A percentile compares a stretch with the other conserved stretches of the same genome.
These are phyloP conservation scores for Drosophila bocki DNA, from an alignment of 1,140 invertebrate species.

Conservation along the genomic window DNA sequence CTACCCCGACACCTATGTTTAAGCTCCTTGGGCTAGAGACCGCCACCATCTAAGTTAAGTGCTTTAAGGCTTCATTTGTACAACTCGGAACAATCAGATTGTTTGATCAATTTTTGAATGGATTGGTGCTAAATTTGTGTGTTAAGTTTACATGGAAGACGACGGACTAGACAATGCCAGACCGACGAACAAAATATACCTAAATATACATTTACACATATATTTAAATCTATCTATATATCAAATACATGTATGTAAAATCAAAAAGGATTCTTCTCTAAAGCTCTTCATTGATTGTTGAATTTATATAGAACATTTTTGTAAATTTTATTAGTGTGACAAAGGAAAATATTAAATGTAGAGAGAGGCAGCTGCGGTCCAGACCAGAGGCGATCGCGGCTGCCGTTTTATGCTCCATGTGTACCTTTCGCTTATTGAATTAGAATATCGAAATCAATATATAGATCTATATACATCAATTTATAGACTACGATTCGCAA, in stretches of 20 bases:
- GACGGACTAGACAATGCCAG: conserved; percentile 12
- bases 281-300: conserved; percentile 77
- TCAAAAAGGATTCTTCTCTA: conserved; percentile 52
- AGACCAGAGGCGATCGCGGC: conserved; percentile 12
- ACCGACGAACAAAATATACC: conserved; percentile 38
- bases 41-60: conserved; percentile 59
- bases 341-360: conserved; percentile 56
- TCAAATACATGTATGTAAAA: conserved; percentile 45
- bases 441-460: conserved; percentile 64
- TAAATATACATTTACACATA: conserved; percentile 41
- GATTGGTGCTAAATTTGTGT: conserved; percentile 82
- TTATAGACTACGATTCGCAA: conserved; percentile 66
- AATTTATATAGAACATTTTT: conserved; percentile 79
- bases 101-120: conserved; percentile 83
- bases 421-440: conserved; percentile 80
- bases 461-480: conserved; percentile 43
- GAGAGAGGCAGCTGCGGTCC: conserved; percentile 47
- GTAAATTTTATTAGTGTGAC: conserved; percentile 75
- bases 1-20: conserved; percentile 25
- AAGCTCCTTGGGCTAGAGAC: conserved; percentile 41
- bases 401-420: conserved; percentile 77
- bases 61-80: conserved; percentile 74
- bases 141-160: conserved; percentile 68
- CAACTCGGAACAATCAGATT: conserved; percentile 83
- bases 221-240: conserved; percentile 45